Evolutionary conservation across 2,888 invertebrate species (phyloP).

Genomic region (Tetranychus piercei): DNA sequence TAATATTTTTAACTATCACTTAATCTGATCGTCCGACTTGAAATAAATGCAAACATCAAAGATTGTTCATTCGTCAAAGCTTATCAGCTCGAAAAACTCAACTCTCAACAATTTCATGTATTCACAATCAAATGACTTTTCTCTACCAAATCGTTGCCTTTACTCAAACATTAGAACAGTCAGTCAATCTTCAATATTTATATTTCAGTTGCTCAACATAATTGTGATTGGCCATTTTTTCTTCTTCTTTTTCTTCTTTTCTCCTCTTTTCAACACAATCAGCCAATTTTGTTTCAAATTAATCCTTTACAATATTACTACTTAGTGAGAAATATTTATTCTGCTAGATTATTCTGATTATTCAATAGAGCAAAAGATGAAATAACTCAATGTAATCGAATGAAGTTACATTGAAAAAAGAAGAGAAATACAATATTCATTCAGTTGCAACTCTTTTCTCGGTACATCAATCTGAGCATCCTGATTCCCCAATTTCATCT

Average conservation of each 20-base stretch:
- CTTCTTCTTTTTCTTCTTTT: not conserved
- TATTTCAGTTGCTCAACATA: not conserved
- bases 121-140: not conserved
- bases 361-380: not conserved
- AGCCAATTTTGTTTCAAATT: not conserved
- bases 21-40: too few relatives aligned
- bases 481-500: not conserved
- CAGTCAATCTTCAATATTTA: not conserved
- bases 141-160: not conserved
- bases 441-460: not conserved
- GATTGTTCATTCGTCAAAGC: too few relatives aligned
- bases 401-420: not conserved
- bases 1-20: too few relatives aligned
- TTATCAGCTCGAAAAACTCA: too few relatives aligned
- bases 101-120: too few relatives aligned
- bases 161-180: not conserved
- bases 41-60: too few relatives aligned
- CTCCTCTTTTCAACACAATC: not conserved
- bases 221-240: not conserved
- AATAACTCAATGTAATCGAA: not conserved
- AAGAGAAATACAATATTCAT: not conserved
- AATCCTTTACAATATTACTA: too few relatives aligned
- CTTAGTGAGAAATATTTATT: not conserved
- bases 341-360: not conserved
- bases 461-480: not conserved